These are phyloP conservation scores for Crossaster papposus DNA, from an alignment of 53 echinoderm and acorn worm genomes.

Conservation along the genomic window DNA sequence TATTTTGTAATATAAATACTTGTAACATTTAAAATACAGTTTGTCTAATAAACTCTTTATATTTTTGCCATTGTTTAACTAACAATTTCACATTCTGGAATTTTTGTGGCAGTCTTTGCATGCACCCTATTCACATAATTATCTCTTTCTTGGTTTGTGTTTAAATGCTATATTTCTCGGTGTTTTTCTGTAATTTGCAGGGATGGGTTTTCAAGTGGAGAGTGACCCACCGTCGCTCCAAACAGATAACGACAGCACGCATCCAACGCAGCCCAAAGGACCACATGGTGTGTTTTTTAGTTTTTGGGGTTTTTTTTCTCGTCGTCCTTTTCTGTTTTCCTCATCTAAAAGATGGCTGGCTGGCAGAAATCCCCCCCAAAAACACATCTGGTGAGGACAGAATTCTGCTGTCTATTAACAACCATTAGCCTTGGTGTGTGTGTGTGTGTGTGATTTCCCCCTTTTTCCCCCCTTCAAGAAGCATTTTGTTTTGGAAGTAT, in stretches of 20 bases:
- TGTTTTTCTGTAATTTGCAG: constrained; percentile 42
- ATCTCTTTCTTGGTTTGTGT: background rate
- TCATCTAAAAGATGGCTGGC: background rate
- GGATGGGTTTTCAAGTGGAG: constrained; percentile 18
- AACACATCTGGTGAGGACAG: background rate
- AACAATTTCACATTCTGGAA: background rate
- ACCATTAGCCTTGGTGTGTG: background rate
- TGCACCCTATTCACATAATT: background rate
- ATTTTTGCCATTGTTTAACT: background rate
- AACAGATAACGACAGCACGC: constrained; percentile 25
- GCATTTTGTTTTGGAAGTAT: background rate
- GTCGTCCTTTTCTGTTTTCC: background rate
- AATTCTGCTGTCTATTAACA: background rate
- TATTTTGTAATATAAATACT: background rate
- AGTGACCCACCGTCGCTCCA: background rate
- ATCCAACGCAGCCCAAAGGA: background rate
- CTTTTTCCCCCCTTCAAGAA: background rate
- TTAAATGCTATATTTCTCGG: constrained; percentile 18
- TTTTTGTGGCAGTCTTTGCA: background rate
- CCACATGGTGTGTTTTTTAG: constrained; percentile 41
- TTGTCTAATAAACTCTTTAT: background rate
- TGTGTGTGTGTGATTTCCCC: background rate
- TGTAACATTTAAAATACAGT: background rate
- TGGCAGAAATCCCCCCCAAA: background rate
- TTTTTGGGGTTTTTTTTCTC: background rate